Percentiles rank a stretch among this genome's conserved stretches.
Evolutionary conservation across 2,113 vertebrate genomes (phyloP).

Genomic region (Elachura formosa): DNA sequence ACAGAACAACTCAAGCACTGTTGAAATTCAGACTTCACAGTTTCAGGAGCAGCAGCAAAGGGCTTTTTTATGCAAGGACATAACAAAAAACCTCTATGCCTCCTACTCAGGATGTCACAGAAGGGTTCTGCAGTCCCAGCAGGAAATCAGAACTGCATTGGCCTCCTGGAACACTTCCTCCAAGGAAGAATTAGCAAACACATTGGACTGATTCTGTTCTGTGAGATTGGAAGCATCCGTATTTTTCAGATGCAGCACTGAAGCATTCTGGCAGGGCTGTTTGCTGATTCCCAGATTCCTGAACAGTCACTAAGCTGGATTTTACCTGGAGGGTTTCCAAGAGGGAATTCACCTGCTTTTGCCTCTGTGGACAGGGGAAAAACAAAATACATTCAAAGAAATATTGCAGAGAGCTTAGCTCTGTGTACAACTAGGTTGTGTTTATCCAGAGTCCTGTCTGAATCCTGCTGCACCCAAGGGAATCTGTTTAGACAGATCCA

Average conservation of each 20-base stretch:
- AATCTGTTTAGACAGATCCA: not conserved
- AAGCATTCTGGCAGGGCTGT: not conserved
- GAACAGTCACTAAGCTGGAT: not conserved
- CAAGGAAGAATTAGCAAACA: not conserved
- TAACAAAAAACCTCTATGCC: not conserved
- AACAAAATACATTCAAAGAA: not conserved
- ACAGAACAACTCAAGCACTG: not conserved
- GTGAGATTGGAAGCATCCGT: not conserved
- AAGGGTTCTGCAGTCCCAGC: not conserved
- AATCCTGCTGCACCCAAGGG: not conserved
- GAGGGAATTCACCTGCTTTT: not conserved
- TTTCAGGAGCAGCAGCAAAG: not conserved
- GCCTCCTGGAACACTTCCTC: not conserved
- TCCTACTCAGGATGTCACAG: not conserved
- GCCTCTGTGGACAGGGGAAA: not conserved
- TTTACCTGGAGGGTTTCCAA: not conserved
- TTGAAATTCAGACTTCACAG: not conserved
- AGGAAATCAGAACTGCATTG: not conserved
- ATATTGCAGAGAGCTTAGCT: not conserved
- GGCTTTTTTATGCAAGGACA: not conserved
- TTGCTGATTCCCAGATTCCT: not conserved
- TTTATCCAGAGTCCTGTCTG: not conserved
- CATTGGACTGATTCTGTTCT: no score
- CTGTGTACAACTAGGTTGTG: not conserved
- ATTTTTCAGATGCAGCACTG: not conserved